Percentiles rank a stretch among this genome's conserved stretches.
These are phyloP conservation scores for Phymorhynchus buccinoides DNA, from an alignment of 1,140 invertebrate species.

Conservation along the genomic window DNA sequence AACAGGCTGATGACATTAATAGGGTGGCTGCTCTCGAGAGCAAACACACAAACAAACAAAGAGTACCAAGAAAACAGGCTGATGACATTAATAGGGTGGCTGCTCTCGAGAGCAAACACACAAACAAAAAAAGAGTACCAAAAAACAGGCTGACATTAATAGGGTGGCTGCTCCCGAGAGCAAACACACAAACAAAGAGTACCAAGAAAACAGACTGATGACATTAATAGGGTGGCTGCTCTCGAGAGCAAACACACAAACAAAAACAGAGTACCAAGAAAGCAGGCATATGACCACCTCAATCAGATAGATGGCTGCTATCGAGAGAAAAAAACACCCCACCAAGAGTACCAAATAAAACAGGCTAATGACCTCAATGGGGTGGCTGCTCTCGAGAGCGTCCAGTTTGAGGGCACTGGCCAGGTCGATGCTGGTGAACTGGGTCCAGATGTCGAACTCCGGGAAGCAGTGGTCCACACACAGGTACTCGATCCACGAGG, in stretches of 20 bases:
- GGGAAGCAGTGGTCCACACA: conserved; percentile 74
- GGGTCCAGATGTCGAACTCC: conserved; percentile 76
- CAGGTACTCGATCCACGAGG: conserved; percentile 74
- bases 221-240: too few species aligned
- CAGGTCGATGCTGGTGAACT: conserved; percentile 71
- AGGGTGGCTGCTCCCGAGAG: background rate
- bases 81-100: too few species aligned
- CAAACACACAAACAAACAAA: too few species aligned
- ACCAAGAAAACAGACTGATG: background rate
- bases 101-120: too few species aligned
- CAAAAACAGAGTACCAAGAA: background rate
- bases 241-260: background rate
- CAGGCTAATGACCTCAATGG: conserved; percentile 68
- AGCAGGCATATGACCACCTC: background rate
- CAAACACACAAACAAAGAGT: background rate
- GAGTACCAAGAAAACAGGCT: too few species aligned
- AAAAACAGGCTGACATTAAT: background rate
- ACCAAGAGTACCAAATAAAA: background rate
- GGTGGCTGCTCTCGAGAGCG: conserved; percentile 72
- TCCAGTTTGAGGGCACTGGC: conserved; percentile 70
- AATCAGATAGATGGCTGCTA: background rate
- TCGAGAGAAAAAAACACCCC: background rate
- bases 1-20: too few species aligned
- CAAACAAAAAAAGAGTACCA: too few species aligned
- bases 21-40: too few species aligned